phyloP scores from a whole-genome alignment of 2,888 invertebrate species.

The Hedychridium roseum region DNA sequence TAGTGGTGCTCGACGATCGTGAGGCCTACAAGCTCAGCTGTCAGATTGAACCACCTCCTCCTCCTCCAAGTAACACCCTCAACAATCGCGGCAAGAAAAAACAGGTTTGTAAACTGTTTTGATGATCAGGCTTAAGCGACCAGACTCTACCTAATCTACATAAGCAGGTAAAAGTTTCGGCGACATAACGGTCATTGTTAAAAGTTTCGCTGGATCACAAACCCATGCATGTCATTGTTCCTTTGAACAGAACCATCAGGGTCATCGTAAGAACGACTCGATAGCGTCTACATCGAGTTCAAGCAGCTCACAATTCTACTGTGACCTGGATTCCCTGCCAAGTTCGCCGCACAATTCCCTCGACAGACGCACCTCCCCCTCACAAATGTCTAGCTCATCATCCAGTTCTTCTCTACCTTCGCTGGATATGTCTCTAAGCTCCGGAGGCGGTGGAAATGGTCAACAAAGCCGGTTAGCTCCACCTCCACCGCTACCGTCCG shows the following conservation, averaged over 20 bases:
- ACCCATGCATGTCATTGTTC: no score
- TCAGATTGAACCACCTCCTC: conserved; percentile 79
- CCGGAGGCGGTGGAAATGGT: conserved; percentile 60
- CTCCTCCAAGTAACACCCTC: conserved; percentile 54
- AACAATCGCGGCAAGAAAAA: conserved; percentile 55
- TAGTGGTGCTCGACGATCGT: conserved; percentile 89
- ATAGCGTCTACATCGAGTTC: conserved; percentile 89
- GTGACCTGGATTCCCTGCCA: conserved; percentile 76
- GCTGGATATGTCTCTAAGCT: conserved; percentile 76
- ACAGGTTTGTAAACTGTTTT: conserved; percentile 48
- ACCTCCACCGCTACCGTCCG: conserved; percentile 35
- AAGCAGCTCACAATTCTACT: conserved; percentile 89
- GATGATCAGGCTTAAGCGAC: no score
- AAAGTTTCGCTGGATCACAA: no score
- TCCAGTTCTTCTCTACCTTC: conserved; percentile 81
- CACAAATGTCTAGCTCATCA: conserved; percentile 80
- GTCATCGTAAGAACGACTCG: conserved; percentile 91
- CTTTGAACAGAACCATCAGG: conserved; percentile 60
- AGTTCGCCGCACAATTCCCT: conserved; percentile 82
- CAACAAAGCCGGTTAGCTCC: conserved; percentile 34
- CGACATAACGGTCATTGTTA: no score
- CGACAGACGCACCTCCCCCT: conserved; percentile 79
- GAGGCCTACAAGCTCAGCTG: conserved; percentile 91
- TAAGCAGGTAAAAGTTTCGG: no score
- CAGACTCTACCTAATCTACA: no score